A percentile compares a stretch with the other conserved stretches of the same genome.
Evolutionary conservation across 1,140 invertebrate genomes (phyloP).

Genomic region (Plodia interpunctella): DNA sequence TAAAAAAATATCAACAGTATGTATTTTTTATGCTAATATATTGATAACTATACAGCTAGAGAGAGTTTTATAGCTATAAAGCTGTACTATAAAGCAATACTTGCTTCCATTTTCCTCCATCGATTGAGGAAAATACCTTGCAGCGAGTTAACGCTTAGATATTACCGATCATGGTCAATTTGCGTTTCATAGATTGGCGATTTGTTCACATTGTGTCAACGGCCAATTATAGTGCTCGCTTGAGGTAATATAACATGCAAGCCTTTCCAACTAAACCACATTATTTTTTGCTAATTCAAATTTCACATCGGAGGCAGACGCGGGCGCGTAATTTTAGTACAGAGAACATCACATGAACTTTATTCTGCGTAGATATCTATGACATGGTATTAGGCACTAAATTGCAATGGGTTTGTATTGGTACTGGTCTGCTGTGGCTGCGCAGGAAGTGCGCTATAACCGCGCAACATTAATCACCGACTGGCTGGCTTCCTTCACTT

Average conservation of each 20-base stretch:
- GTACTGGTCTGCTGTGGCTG: slow-evolving; percentile 7
- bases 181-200: slow-evolving; percentile 16
- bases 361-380: background rate
- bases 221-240: slow-evolving; percentile 27
- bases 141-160: too few relatives aligned
- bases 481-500: slow-evolving; percentile 38
- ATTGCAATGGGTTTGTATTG: background rate
- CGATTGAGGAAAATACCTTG: too few relatives aligned
- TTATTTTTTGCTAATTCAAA: slow-evolving; percentile 36
- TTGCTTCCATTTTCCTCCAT: too few relatives aligned
- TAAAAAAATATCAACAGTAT: too few relatives aligned
- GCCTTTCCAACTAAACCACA: slow-evolving; percentile 30
- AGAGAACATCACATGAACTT: background rate
- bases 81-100: too few relatives aligned
- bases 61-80: too few relatives aligned
- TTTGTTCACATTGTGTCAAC: slow-evolving; percentile 34
- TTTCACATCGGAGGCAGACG: slow-evolving; percentile 28
- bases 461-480: slow-evolving; percentile 43
- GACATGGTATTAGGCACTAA: background rate
- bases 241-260: slow-evolving; percentile 28
- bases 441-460: slow-evolving; percentile 57
- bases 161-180: slow-evolving; percentile 10
- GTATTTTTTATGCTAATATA: too few relatives aligned
- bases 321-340: slow-evolving; percentile 4
- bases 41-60: too few relatives aligned